Base-by-base conservation (phyloP, 1,140 invertebrate genomes). In the Drosophila melanica region DNA sequence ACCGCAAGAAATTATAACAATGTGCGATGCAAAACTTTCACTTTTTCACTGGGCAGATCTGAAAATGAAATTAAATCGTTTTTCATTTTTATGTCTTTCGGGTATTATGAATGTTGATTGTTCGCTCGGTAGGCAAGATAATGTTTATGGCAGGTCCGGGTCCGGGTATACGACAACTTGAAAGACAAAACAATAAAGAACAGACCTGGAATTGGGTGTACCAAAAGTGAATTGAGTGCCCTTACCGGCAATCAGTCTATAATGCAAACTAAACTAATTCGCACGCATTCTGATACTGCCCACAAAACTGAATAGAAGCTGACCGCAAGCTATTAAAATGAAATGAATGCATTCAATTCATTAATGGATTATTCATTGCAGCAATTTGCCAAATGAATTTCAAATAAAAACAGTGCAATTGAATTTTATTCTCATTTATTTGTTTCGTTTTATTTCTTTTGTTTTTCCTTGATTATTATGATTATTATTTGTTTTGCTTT, bases 51-150 rank as follows among this genome's bases (percentile, higher is more conserved):
- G 54, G 18, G 20, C 11, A 48, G 53, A 60, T 65, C 67, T 63
- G 81, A 86, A 86, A 86, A 77, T 76, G 82, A 87, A 87, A 86
- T 87, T 87, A 79, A 86, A 86, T 87, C 84, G 84, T 74, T 87
- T 79, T 89, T 86, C 82, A 86, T 86, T 89, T 87, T 82, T 75
- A 86, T 72, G 59, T 62, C 64, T 51, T 66, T 58, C 16, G 59
- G 59, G 33, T 42, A 11, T 37, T 50, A 50, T 33, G 48, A 50
- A 30, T 50, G 27, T 14, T 30, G 47, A 30, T 11, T 33, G 33
- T 12, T 37, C 27, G 27, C n/a, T 37, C 27, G 27, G 11, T 47
- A 47, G 65, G 44, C 58, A 30, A 69, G 37, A 66, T 72, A 57
- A 57, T n/a, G 45, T 53, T 72, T 54, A 67, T 47, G 63, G 20